Evolutionary conservation across 2,797 vertebrate genomes (phyloP), one percentile per base, ranked within the genome.

Genomic region (Onychomys arenicola): DNA sequence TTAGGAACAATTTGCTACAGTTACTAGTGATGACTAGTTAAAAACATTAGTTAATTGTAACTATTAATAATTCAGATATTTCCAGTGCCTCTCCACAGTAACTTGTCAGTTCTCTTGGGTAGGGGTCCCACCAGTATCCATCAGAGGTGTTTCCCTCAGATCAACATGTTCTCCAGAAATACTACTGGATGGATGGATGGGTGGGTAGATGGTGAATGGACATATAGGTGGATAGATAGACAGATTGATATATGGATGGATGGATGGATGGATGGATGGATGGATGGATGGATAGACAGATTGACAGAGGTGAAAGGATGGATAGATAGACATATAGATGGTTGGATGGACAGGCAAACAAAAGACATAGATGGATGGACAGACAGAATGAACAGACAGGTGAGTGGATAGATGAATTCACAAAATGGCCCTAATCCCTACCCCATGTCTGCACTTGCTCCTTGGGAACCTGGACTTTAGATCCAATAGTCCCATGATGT

Each of bases 381-480:
- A 14, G 29, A 55, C 14, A 16, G 52, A 55, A 55, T 16, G 14
- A 55, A 55, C 2, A 52, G 52, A 55, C 16, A 32, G 57, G 9
- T 43, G 43, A 23, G 8, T 65, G 32, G 61, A 84, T 34, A 19
- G 29, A 49, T 65, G 67, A 40, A 49, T 29, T 16, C 55, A 55
- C 25, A 23, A 17, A 32, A 49, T 69, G 43, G 11, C 2, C 10
- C 40, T 1, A 23, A 13, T 13, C 40, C 21, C 27, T 46, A 9
- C 67, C 40, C 16, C 1, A 9, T 14, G 13, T 57, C 43, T 71
- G 2, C 0, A 4, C 49, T 32, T 32, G 10, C 4, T 2, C 55
- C 32, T 8, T 13, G 52, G 13, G 43, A 29, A n/a, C 27, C 61
- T 21, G 61, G 23, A 27, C 37, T 37, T 57, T 49, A 2, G 59